Evolutionary conservation across 2,888 invertebrate species (phyloP), one percentile per base, ranked within the genome.

Genomic region (Harpagoxenus sublaevis): DNA sequence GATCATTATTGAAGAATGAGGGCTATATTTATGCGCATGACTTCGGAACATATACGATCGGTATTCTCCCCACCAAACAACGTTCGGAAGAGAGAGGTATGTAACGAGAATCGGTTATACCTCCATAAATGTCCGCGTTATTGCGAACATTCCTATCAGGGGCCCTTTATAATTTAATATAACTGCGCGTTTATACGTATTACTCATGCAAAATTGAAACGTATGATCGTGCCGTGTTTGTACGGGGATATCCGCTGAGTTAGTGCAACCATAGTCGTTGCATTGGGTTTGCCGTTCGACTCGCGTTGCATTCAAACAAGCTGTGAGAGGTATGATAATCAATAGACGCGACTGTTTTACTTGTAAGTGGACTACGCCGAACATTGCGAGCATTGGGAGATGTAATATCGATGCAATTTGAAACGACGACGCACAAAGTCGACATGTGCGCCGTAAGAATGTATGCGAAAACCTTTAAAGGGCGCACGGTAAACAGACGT

Each of bases 151-250:
- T 83, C 78, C 84, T 62, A 65, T 83, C 62, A 63, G 57, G 39
- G 66, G 83, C 60, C 75, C 74, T 79, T 77, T 63, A 60, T 42
- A 62, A 60, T 87, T 83, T 82, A 70, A 74, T 84, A 89, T 77
- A 77, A 89, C 87, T 83, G 74, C 60, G 28, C 73, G 83, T 74
- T 60, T 60, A 71, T 51, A 53, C 70, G 78, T 71, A 68, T 18
- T 35, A 75, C 53, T 75, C 60, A 53, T 53, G 51, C 55, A 66
- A 57, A 82, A 63, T 71, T 68, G 39, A 65, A 73, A 66, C 55
- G 48, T 82, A 79, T 63, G 42, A 45, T 70, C n/a, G 35, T 66
- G 53, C 62, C 35, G 63, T 84, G 77, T 57, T 60, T 81, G 51
- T n/a, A 45, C 31, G 48, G 65, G 42, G 75, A 60, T 75, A 73